phyloP scores from a whole-genome alignment of 2,888 invertebrate species.

The Spisula solida region DNA sequence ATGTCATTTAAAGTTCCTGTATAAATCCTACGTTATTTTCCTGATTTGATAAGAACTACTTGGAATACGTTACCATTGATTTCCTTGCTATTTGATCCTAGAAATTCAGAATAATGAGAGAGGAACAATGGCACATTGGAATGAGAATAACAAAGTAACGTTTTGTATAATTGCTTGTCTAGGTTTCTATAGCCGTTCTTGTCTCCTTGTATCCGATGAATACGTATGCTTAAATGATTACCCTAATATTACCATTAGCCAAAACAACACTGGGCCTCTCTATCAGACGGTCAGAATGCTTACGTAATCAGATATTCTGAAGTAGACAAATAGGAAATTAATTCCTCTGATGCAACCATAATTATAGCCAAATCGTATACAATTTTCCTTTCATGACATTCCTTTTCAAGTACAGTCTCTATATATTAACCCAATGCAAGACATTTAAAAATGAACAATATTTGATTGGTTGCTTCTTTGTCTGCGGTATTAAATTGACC shows the following conservation, averaged over 20 bases:
- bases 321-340: no score
- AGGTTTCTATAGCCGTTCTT: not conserved
- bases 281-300: no score
- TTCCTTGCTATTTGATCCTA: not conserved
- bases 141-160: not conserved
- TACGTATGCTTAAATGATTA: not conserved
- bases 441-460: no score
- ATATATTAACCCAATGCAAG: no score
- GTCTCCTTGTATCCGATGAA: not conserved
- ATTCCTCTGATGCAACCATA: no score
- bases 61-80: slow-evolving; percentile 7
- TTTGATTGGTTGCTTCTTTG: no score
- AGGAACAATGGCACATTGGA: not conserved
- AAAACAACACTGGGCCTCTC: no score
- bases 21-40: not conserved
- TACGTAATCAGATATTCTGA: no score
- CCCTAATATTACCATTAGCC: not conserved
- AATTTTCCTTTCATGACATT: no score
- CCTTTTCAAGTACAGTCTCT: no score
- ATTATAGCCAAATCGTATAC: no score
- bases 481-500: no score
- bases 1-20: slow-evolving; percentile 16
- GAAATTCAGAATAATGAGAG: not conserved
- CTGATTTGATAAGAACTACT: slow-evolving; percentile 8
- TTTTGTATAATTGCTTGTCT: slow-evolving; percentile 16